Evolutionary conservation across 2,113 vertebrate genomes (phyloP).

Genomic region (Microcebus ravelobensis): DNA sequence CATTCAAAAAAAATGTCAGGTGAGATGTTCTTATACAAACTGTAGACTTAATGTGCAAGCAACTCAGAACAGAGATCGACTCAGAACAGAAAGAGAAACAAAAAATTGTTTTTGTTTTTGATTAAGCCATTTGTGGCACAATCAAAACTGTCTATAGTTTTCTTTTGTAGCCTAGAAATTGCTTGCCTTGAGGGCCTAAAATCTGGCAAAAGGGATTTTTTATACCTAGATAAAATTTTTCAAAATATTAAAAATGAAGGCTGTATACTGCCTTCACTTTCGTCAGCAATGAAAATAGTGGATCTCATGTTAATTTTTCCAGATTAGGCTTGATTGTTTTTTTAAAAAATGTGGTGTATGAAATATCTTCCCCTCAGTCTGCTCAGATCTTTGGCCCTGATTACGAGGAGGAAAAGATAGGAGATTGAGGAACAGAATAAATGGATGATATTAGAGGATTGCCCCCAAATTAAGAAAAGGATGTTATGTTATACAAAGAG

Average conservation of each 20-base stretch:
- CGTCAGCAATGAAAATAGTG: constrained; percentile 35
- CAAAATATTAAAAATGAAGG: constrained; percentile 50
- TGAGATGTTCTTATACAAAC: not conserved
- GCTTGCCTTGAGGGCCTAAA: not conserved
- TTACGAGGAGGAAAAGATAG: constrained; percentile 30
- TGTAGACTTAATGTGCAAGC: not conserved
- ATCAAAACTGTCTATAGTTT: constrained; percentile 7
- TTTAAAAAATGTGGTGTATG: not conserved
- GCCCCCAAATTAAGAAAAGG: constrained; percentile 6
- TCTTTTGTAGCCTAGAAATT: constrained; percentile 20
- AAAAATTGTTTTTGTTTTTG: not conserved
- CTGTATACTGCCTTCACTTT: constrained; percentile 18
- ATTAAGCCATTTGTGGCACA: not conserved
- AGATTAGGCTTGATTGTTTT: constrained; percentile 15
- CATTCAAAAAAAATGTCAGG: not conserved
- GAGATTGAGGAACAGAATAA: constrained; percentile 51
- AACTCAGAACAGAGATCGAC: not conserved
- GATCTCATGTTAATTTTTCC: constrained; percentile 55
- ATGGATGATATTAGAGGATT: not conserved
- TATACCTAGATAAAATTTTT: not conserved
- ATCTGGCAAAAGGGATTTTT: not conserved
- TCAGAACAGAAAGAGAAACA: not conserved
- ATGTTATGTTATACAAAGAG: not conserved
- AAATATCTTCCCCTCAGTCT: not conserved
- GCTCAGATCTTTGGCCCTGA: constrained; percentile 41